Evolutionary conservation across 2,113 vertebrate species (phyloP).

Genomic region (Parus major): DNA sequence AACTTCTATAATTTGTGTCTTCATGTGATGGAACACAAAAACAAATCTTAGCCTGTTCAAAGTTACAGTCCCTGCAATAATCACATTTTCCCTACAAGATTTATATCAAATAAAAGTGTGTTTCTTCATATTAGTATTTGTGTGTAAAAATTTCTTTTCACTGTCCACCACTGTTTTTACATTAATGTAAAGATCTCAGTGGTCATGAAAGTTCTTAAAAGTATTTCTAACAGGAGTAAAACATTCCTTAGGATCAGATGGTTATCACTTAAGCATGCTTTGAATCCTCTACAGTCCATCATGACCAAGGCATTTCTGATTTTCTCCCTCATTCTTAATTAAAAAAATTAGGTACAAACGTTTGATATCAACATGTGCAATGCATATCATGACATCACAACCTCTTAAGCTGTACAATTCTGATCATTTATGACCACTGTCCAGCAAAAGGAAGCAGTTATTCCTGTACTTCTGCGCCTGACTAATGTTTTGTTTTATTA

Average conservation of each 20-base stretch:
- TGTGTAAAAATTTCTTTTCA: neutral
- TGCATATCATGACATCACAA: neutral
- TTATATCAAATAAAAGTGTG: neutral
- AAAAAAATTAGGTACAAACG: accelerated
- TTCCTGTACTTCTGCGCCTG: neutral
- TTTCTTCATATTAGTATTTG: neutral
- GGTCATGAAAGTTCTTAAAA: neutral
- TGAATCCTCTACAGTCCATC: neutral
- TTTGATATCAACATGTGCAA: neutral
- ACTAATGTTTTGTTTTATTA: neutral
- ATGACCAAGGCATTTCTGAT: neutral
- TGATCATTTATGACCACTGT: neutral
- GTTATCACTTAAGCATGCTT: neutral
- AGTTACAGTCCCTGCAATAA: neutral
- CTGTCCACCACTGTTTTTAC: neutral
- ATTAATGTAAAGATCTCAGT: neutral
- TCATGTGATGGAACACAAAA: neutral
- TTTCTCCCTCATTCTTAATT: neutral
- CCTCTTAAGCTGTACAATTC: neutral
- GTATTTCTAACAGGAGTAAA: neutral
- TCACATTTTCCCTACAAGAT: neutral
- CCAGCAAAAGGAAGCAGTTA: neutral
- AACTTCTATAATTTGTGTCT: neutral
- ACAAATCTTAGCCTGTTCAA: neutral
- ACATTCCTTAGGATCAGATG: neutral